Evolutionary conservation across 2,113 vertebrate species (phyloP).

Genomic region (Lasiurus borealis): DNA sequence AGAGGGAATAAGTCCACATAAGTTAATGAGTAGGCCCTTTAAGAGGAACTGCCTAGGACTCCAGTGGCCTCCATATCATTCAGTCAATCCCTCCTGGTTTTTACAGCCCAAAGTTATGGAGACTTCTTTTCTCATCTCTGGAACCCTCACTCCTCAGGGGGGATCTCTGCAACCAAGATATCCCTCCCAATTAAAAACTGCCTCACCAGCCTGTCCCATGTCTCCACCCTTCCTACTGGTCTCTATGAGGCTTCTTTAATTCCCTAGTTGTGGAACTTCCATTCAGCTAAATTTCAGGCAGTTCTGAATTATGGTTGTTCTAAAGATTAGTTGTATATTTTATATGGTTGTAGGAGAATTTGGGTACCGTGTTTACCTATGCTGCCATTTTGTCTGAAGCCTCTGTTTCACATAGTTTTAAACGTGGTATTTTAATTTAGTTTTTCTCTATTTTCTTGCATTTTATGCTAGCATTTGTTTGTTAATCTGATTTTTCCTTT

Average conservation of each 20-base stretch:
- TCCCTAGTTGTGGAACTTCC: not conserved
- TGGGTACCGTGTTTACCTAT: not conserved
- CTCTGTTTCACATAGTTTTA: constrained; percentile 17
- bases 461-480: constrained; percentile 47
- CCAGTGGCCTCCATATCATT: not conserved
- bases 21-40: not conserved
- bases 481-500: constrained; percentile 28
- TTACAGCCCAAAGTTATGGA: not conserved
- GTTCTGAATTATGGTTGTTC: not conserved
- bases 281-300: not conserved
- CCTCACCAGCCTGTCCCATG: not conserved
- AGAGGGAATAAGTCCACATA: not conserved
- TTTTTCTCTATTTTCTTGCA: not conserved
- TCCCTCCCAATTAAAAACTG: not conserved
- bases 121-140: not conserved
- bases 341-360: not conserved
- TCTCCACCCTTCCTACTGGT: not conserved
- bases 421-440: not conserved
- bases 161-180: not conserved
- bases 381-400: not conserved
- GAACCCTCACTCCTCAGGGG: not conserved
- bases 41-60: not conserved
- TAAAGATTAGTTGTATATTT: not conserved
- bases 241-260: not conserved
- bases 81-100: not conserved